Conservation (phyloP, 2,888 invertebrate species). For the Timandra comae region DNA sequence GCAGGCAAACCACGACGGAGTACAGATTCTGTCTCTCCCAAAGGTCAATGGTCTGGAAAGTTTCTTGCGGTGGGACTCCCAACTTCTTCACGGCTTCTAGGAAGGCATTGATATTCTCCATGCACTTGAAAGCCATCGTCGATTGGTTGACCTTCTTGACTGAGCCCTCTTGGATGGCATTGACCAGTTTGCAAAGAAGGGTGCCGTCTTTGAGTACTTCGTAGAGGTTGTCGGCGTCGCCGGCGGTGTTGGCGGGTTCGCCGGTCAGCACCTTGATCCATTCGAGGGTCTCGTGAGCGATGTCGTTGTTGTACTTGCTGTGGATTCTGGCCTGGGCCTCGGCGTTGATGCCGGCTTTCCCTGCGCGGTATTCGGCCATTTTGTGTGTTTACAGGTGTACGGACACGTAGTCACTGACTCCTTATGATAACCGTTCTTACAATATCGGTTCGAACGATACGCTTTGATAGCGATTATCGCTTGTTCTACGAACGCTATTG, state of each 20-base stretch:
- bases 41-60: slow-evolving; percentile 98
- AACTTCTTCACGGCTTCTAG: slow-evolving; percentile 87
- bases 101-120: slow-evolving; percentile 99
- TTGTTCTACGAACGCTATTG: slow-evolving; percentile 43
- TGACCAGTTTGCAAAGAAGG: slow-evolving; percentile 92
- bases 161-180: slow-evolving; percentile 88
- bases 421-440: slow-evolving; percentile 55
- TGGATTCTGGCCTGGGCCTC: slow-evolving; percentile 82
- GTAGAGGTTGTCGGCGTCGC: slow-evolving; percentile 93
- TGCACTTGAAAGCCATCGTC: slow-evolving; percentile 96
- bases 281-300: slow-evolving; percentile 93
- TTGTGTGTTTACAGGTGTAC: slow-evolving; percentile 54
- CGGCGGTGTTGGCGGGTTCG: slow-evolving; percentile 87
- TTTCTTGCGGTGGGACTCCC: slow-evolving; percentile 95
- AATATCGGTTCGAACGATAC: slow-evolving; percentile 51
- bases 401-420: slow-evolving; percentile 65
- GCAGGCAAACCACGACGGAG: slow-evolving; percentile 96
- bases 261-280: slow-evolving; percentile 94
- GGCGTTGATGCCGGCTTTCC: slow-evolving; percentile 71
- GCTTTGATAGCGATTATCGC: slow-evolving; percentile 57
- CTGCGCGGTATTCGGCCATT: slow-evolving; percentile 69
- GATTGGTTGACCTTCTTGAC: slow-evolving; percentile 95
- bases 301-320: slow-evolving; percentile 96
- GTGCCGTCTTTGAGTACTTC: slow-evolving; percentile 93
- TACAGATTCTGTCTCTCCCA: slow-evolving; percentile 98